Percentiles rank a stretch among this genome's conserved stretches.
Conservation (phyloP, 2,888 invertebrate genomes). For the Stenolophus ochropezus region DNA sequence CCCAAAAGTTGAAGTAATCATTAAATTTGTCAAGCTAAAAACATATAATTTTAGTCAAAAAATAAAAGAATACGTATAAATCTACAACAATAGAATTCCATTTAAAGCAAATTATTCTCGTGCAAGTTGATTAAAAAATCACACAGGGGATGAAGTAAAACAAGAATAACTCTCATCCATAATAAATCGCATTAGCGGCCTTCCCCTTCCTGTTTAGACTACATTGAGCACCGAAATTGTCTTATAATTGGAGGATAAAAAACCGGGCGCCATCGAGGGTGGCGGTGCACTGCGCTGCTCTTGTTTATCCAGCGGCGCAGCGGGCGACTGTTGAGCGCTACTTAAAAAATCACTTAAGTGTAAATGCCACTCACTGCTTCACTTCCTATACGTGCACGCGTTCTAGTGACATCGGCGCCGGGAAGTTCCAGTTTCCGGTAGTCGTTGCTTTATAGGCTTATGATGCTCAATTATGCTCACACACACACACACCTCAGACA, state of each 20-base stretch:
- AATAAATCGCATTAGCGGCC: constrained; percentile 29
- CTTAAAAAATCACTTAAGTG: constrained; percentile 59
- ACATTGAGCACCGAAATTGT: constrained; percentile 63
- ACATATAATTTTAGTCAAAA: not conserved
- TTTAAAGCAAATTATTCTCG: not conserved
- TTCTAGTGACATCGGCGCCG: constrained; percentile 36
- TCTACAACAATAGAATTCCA: not conserved
- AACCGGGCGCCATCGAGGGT: constrained; percentile 54
- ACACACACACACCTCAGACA: too few species aligned
- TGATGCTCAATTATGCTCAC: not conserved
- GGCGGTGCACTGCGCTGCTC: not conserved
- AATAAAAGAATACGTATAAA: not conserved
- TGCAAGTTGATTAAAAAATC: constrained; percentile 12
- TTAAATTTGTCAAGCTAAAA: not conserved
- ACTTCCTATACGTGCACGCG: constrained; percentile 51
- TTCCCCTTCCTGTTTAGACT: constrained; percentile 65
- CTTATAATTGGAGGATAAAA: constrained; percentile 66
- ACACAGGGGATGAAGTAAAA: constrained; percentile 6
- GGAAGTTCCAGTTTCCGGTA: not conserved
- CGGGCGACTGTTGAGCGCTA: constrained; percentile 1
- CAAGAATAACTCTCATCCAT: constrained; percentile 40
- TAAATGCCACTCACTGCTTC: constrained; percentile 53
- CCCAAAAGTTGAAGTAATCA: too few species aligned
- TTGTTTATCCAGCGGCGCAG: not conserved
- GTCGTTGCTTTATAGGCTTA: not conserved